phyloP scores from a whole-genome alignment of 2,888 invertebrate species.

The Papilio elwesi region DNA sequence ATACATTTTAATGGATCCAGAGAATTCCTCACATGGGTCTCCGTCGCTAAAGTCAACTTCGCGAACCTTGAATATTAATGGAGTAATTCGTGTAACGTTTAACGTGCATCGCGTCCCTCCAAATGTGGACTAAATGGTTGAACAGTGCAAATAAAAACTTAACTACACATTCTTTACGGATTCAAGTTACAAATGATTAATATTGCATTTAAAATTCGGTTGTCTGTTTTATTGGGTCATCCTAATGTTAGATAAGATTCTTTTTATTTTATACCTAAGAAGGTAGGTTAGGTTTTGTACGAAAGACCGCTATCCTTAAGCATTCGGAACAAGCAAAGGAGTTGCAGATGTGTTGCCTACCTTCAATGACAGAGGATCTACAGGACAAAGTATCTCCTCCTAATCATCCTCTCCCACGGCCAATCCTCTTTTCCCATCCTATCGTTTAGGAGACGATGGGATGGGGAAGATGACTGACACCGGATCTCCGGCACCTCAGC shows the following conservation, averaged over 20 bases:
- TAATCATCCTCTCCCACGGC: too few species aligned
- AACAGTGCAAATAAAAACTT: not conserved
- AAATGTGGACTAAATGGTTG: conserved; percentile 17
- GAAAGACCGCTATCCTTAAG: too few species aligned
- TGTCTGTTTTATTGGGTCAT: not conserved
- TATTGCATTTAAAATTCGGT: not conserved
- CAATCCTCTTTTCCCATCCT: too few species aligned
- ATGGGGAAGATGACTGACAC: too few species aligned
- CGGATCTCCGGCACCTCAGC: too few species aligned
- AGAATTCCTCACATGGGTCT: conserved; percentile 13
- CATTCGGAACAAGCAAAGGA: too few species aligned
- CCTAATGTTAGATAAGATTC: not conserved
- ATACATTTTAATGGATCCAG: conserved; percentile 7
- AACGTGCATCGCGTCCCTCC: not conserved
- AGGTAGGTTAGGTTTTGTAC: too few species aligned
- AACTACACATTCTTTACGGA: conserved; percentile 5
- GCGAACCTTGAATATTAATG: conserved; percentile 34
- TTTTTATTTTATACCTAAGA: too few species aligned
- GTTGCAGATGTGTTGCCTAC: too few species aligned
- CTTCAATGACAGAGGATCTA: too few species aligned
- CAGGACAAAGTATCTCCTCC: too few species aligned
- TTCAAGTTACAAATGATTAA: not conserved
- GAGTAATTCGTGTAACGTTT: conserved; percentile 11
- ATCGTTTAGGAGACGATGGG: too few species aligned
- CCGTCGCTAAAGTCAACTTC: not conserved